Evolutionary conservation across 2,888 invertebrate genomes (phyloP), one percentile per base, ranked within the genome.

Genomic region (Mantis religiosa): DNA sequence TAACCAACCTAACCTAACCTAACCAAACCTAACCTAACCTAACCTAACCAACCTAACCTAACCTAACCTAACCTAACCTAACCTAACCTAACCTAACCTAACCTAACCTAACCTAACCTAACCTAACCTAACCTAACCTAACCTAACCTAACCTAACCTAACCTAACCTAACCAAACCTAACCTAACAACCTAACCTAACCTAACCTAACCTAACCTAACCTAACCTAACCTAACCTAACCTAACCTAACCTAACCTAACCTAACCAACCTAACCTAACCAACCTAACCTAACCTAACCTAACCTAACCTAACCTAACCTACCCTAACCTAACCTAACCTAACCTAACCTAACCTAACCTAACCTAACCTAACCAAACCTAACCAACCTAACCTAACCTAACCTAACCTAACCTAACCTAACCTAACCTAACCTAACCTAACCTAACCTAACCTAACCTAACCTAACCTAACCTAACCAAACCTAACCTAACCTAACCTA

Each of bases 141-240:
- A 34, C 34, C 34, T 34, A 34, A 34, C 34, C 34, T 34, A 34
- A 34, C 34, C 34, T 34, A 34, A 34, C 34, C 34, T 34, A 34
- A 34, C 34, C 8, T 30, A 34, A 34, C 34, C 34, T 89, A 89
- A 90, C 90, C 87, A 89, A 90, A 90, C 89, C 88, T 90, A 84
- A 90, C 89, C 34, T 34, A 34, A 34, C 34, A 34, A 34, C 34
- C 34, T 89, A 89, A 90, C 90, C 87, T 90, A 90, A 90, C 89
- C 88, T 90, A 84, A 90, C 89, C 34, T 34, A 34, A 34, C 34
- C 34, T 34, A 34, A 34, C 34, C 34, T 34, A 34, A 34, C 34
- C 34, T 34, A 89, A 90, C 90, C 89, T 85, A 90, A 91, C 91
- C 91, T 91, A 90, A 91, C 90, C 91, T 91, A 90, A 90, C 91